Evolutionary conservation across 2,113 vertebrate genomes (phyloP).

Genomic region (Cyprinodon tularosa): DNA sequence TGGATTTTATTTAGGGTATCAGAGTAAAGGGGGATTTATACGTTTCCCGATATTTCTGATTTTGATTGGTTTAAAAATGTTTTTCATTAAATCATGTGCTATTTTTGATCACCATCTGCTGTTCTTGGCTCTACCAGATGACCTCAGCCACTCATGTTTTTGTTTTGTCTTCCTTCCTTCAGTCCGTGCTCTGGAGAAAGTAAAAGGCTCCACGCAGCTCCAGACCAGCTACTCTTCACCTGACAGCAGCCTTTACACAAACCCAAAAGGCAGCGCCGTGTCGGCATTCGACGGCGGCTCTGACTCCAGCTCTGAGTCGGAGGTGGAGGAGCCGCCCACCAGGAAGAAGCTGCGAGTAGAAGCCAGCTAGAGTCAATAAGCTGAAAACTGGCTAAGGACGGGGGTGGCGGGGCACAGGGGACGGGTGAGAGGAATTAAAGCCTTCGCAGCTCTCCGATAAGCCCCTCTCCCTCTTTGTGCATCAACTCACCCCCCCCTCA

Average conservation of each 20-base stretch:
- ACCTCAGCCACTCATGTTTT: background rate
- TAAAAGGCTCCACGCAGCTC: conserved; percentile 91
- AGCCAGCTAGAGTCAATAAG: conserved; percentile 83
- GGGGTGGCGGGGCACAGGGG: conserved; percentile 34
- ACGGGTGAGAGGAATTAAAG: conserved; percentile 38
- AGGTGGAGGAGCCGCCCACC: conserved; percentile 90
- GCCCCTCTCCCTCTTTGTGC: conserved; percentile 15
- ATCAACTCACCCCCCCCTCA: conserved; percentile 5
- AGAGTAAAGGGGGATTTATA: too few species aligned
- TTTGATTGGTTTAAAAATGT: too few species aligned
- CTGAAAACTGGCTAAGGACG: background rate
- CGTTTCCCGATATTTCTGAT: too few species aligned
- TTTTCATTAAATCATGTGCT: too few species aligned
- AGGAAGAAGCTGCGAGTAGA: conserved; percentile 97
- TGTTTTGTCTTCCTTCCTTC: background rate
- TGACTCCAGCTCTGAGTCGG: conserved; percentile 95
- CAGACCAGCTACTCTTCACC: conserved; percentile 91
- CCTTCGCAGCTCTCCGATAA: conserved; percentile 46
- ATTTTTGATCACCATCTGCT: too few species aligned
- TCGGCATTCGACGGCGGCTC: conserved; percentile 98
- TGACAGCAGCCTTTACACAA: conserved; percentile 98
- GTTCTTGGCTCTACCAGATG: too few species aligned
- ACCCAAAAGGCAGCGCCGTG: conserved; percentile 97
- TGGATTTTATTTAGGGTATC: too few species aligned
- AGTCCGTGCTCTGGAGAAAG: conserved; percentile 98